A percentile compares a stretch with the other conserved stretches of the same genome.
Conservation (phyloP, 2,113 vertebrate species). For the Neotragus moschatus region DNA sequence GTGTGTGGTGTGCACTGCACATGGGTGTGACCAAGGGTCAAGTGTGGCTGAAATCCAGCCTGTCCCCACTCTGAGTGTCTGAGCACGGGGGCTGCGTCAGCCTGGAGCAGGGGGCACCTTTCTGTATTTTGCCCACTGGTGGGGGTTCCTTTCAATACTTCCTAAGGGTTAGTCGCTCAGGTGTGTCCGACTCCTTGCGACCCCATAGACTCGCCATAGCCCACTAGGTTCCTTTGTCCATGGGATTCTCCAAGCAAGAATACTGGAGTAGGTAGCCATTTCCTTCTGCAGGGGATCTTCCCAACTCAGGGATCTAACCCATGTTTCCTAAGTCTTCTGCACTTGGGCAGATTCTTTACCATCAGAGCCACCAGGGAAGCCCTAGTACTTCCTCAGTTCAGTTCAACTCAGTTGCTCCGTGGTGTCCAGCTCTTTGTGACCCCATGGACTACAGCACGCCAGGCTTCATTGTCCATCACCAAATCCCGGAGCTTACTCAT, state of each 20-base stretch:
- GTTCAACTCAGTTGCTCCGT: background rate
- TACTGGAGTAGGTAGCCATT: background rate
- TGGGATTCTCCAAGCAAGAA: background rate
- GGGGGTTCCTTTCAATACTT: background rate
- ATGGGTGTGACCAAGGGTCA: background rate
- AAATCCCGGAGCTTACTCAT: background rate
- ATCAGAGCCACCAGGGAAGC: background rate
- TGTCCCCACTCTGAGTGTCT: background rate
- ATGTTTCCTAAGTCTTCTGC: background rate
- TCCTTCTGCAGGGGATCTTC: background rate
- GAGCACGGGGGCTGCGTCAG: rapidly evolving
- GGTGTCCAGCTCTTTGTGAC: rapidly evolving
- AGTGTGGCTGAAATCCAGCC: background rate
- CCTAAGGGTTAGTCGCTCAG: background rate
- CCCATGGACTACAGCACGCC: rapidly evolving
- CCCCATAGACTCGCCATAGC: rapidly evolving
- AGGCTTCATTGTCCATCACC: background rate
- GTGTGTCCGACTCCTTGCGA: background rate
- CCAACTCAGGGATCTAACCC: background rate
- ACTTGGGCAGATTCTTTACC: background rate
- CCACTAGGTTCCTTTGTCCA: background rate
- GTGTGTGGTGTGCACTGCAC: background rate
- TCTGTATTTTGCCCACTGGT: background rate
- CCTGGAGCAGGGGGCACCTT: background rate
- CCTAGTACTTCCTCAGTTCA: background rate